These are phyloP conservation scores for Anisognathus igniventris DNA, from an alignment of 2,797 vertebrate species.

Conservation along the genomic window DNA sequence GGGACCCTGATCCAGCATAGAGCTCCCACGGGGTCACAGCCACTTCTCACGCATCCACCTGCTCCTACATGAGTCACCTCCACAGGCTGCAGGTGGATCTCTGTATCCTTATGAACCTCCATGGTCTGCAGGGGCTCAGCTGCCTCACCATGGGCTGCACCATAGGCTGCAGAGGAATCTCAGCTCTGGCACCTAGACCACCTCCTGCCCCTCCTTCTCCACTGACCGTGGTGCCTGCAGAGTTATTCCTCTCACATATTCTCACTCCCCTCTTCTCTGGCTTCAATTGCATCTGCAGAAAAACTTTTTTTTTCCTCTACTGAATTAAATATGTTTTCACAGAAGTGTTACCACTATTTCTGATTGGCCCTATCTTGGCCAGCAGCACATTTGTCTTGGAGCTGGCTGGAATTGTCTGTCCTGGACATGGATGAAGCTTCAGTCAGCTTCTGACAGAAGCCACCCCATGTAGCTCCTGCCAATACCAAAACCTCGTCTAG, in stretches of 20 bases:
- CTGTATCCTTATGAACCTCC: background rate
- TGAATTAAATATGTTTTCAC: background rate
- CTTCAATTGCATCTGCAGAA: no score
- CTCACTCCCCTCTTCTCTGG: background rate
- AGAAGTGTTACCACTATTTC: background rate
- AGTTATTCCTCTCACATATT: background rate
- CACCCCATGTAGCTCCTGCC: background rate
- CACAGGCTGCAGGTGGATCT: background rate
- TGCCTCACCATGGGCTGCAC: background rate
- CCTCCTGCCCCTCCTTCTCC: background rate
- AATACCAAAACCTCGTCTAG: background rate
- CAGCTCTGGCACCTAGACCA: background rate
- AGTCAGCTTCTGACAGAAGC: background rate
- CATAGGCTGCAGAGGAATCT: background rate
- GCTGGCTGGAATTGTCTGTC: background rate
- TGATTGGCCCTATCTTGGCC: background rate
- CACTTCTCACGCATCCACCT: background rate
- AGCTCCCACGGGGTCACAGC: background rate
- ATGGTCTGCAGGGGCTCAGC: background rate
- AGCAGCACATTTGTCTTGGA: fast-evolving
- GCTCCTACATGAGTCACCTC: background rate
- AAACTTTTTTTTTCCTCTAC: background rate
- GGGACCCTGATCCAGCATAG: background rate
- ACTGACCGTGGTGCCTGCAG: background rate
- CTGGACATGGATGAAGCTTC: no score